Conservation (phyloP, 1,140 invertebrate genomes). For the Batillaria attramentaria region DNA sequence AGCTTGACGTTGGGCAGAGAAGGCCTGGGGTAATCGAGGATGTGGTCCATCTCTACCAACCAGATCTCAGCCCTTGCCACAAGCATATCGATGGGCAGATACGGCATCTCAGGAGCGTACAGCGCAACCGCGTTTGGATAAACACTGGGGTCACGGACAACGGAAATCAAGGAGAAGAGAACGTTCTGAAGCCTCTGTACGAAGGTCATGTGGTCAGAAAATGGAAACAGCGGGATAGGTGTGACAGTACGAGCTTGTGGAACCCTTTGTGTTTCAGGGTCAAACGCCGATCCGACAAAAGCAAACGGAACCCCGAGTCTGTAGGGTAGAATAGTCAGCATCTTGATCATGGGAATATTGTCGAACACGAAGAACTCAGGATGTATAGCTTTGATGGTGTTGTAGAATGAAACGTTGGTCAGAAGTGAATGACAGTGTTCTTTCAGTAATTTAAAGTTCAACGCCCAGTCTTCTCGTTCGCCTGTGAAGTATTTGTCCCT, state of each 20-base stretch:
- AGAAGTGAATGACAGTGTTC: background rate
- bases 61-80: constrained; percentile 33
- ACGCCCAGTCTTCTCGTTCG: no score
- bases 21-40: constrained; percentile 46
- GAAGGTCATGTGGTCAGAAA: constrained; percentile 1
- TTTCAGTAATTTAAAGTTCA: background rate
- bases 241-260: constrained; percentile 6
- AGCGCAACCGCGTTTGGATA: background rate
- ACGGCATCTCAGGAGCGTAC: constrained; percentile 36
- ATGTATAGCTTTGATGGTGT: constrained; percentile 6
- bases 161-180: background rate
- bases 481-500: background rate
- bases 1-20: constrained; percentile 47
- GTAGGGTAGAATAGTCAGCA: constrained; percentile 37
- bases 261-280: background rate
- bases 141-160: background rate
- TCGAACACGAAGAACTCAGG: constrained; percentile 34
- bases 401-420: constrained; percentile 1
- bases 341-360: background rate
- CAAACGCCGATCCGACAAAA: background rate
- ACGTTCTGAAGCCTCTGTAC: background rate
- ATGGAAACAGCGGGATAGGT: background rate
- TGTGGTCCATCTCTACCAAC: constrained; percentile 43
- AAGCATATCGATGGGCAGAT: constrained; percentile 24
- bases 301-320: constrained; percentile 37